Evolutionary conservation across 2,888 invertebrate species (phyloP).

Genomic region (Agonopterix alstromeriana): DNA sequence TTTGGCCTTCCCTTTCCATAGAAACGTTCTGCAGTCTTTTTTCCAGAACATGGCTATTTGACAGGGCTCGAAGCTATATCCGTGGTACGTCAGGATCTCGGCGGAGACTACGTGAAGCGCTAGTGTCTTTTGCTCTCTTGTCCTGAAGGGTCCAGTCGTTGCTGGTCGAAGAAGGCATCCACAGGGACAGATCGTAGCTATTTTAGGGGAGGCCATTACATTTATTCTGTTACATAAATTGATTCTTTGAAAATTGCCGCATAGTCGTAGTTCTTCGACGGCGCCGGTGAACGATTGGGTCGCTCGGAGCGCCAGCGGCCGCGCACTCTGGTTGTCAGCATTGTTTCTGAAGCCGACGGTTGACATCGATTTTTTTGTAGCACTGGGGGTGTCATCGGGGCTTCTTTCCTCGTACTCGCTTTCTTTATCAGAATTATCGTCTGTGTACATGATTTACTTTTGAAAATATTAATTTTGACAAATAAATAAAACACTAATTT

Average conservation of each 20-base stretch:
- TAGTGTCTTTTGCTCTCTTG: slow-evolving; percentile 57
- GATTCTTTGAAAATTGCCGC: slow-evolving; percentile 53
- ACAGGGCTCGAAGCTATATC: slow-evolving; percentile 70
- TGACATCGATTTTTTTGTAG: slow-evolving; percentile 63
- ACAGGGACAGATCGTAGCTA: slow-evolving; percentile 57
- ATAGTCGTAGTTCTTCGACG: slow-evolving; percentile 53
- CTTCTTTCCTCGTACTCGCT: slow-evolving; percentile 57
- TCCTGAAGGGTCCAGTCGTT: slow-evolving; percentile 51
- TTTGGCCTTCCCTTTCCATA: slow-evolving; percentile 71
- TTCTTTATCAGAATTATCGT: slow-evolving; percentile 63
- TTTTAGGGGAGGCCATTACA: slow-evolving; percentile 38
- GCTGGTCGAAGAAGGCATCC: slow-evolving; percentile 57
- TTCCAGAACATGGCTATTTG: slow-evolving; percentile 82
- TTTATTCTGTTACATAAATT: slow-evolving; percentile 49
- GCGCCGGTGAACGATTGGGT: slow-evolving; percentile 66
- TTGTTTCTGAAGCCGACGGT: slow-evolving; percentile 57
- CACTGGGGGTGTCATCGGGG: slow-evolving; percentile 46
- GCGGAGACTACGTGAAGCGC: slow-evolving; percentile 67
- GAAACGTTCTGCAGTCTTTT: slow-evolving; percentile 82
- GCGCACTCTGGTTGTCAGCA: slow-evolving; percentile 45
- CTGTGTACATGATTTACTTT: slow-evolving; percentile 54
- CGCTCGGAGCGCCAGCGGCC: slow-evolving; percentile 55
- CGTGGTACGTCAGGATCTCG: slow-evolving; percentile 73
- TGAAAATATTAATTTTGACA: slow-evolving; percentile 10
- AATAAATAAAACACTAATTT: slow-evolving; percentile 23